Evolutionary conservation across 2,797 vertebrate species (phyloP), one percentile per base, ranked within the genome.

Genomic region (Halcyon chelicuti): DNA sequence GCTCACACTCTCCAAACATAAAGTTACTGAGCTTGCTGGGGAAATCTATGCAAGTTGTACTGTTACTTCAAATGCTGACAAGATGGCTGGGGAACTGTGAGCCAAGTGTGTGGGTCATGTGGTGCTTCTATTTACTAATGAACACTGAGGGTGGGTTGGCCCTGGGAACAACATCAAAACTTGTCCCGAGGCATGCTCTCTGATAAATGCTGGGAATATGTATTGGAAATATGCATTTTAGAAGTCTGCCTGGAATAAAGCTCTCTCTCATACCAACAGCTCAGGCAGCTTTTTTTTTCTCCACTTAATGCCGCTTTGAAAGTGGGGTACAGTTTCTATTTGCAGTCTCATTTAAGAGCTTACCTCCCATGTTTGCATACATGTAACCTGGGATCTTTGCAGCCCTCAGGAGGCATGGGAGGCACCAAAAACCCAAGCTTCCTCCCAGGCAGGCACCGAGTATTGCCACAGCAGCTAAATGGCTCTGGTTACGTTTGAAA

Each of bases 71-170:
- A 90, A 96, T 87, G 83, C 74, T 95, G 61, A 82, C 90, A 94
- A 93, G 91, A 95, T 71, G 95, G 94, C 85, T 82, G 80, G 70
- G 52, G 76, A 22, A 57, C 63, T 21, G 76, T 78, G 37, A 66
- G 93, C 91, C 96, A 94, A 94, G 93, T 8, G 70, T 75, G 94
- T 14, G 79, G 95, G 85, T 90, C 90, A 94, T 14, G 66, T 7
- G 7, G 91, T 4, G 31, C 91, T 95, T 94, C 90, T 93, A 93
- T 93, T 96, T 92, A 73, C 91, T 96, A 84, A 94, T 61, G 82
- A 97, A 94, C 70, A 26, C 1, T n/a, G 79, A 94, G 88, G 82
- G 82, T 88, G 88, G 85, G 76, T 95, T 96, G 91, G 90, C 73
- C 52, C 42, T 57, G 42, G 44, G 73, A 90, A 88, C 58, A 86